phyloP scores from a whole-genome alignment of 2,888 invertebrate species.

The Atherix ibis region DNA sequence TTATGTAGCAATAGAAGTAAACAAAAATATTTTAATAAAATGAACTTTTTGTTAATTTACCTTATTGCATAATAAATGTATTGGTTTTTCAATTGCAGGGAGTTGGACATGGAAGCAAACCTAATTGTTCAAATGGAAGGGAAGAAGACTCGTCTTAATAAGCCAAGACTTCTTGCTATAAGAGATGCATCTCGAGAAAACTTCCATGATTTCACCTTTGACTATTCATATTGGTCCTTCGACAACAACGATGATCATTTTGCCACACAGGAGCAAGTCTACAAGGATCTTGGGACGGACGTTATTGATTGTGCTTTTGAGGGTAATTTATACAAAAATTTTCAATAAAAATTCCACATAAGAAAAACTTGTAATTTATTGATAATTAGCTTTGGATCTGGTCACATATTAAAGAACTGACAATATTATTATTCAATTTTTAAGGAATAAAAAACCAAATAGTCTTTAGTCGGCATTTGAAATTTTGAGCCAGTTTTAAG shows the following conservation, averaged over 20 bases:
- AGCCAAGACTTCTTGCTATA: slow-evolving; percentile 40
- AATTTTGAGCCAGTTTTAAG: too few relatives aligned
- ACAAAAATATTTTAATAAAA: too few relatives aligned
- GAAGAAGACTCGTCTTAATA: slow-evolving; percentile 62
- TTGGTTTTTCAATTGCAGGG: slow-evolving; percentile 42
- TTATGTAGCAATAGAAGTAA: too few relatives aligned
- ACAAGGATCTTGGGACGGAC: slow-evolving; percentile 53
- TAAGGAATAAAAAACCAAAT: too few relatives aligned
- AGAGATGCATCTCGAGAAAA: slow-evolving; percentile 38
- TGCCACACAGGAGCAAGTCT: slow-evolving; percentile 68
- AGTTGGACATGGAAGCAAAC: slow-evolving; percentile 67
- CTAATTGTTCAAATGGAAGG: slow-evolving; percentile 74
- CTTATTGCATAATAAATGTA: too few relatives aligned
- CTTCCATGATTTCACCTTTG: slow-evolving; percentile 76
- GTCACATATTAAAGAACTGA: too few relatives aligned
- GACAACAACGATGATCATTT: slow-evolving; percentile 51
- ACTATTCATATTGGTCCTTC: slow-evolving; percentile 79
- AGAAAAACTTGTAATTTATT: not conserved
- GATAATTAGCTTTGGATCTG: too few relatives aligned
- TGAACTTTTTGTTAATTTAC: too few relatives aligned
- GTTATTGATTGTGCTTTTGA: slow-evolving; percentile 60
- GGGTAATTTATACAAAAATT: slow-evolving; percentile 34
- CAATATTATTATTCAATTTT: too few relatives aligned
- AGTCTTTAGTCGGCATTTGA: too few relatives aligned
- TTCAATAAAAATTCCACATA: not conserved